Conservation (phyloP, 2,888 invertebrate species). For the Eudasyphora cyanicolor region DNA sequence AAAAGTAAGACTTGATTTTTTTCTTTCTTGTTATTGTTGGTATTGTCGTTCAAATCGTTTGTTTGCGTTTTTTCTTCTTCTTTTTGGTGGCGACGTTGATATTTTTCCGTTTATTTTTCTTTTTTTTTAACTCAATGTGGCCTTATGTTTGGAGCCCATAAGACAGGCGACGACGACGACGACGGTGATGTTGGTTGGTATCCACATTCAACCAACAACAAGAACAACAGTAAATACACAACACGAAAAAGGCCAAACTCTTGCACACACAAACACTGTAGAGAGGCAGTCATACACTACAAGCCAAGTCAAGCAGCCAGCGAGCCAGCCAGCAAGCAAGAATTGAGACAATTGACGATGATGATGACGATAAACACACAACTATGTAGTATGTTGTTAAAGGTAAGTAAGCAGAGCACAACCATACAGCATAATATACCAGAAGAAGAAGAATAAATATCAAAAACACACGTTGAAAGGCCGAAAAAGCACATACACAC, state of each 20-base stretch:
- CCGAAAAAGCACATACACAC: conserved; percentile 34
- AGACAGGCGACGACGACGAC: background rate
- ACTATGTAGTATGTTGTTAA: background rate
- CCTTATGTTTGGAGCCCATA: conserved; percentile 18
- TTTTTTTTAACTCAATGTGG: conserved; percentile 16
- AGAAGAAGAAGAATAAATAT: background rate
- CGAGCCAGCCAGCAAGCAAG: background rate
- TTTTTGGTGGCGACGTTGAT: conserved; percentile 60
- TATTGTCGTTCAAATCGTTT: conserved; percentile 23
- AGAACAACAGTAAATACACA: background rate
- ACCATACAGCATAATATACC: background rate
- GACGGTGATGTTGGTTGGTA: conserved; percentile 6
- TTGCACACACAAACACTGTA: conserved; percentile 16
- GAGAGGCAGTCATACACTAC: background rate
- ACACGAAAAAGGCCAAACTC: conserved; percentile 18
- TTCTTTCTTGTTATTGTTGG: background rate
- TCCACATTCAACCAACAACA: background rate
- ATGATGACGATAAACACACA: conserved; percentile 48
- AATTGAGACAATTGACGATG: conserved; percentile 55
- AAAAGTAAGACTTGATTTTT: conserved; percentile 12
- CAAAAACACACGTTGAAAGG: conserved; percentile 49
- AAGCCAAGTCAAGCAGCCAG: too few species aligned
- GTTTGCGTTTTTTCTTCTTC: conserved; percentile 24
- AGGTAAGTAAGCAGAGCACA: conserved; percentile 39
- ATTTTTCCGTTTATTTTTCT: conserved; percentile 34